Evolutionary conservation across 2,113 vertebrate species (phyloP).

Genomic region (Gila orcuttii): DNA sequence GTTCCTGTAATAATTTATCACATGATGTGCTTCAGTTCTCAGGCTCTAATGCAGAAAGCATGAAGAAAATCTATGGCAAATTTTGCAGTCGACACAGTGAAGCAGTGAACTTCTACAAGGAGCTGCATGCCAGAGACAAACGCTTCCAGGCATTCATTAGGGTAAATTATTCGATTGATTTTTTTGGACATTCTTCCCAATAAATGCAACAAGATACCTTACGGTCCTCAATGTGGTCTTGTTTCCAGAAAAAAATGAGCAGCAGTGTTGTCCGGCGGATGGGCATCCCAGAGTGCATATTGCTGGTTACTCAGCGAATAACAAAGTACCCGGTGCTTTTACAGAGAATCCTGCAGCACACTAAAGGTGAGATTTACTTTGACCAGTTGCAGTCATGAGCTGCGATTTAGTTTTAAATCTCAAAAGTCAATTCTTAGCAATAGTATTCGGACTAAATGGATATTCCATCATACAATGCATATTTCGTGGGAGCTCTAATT

Average conservation of each 20-base stretch:
- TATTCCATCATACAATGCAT: neutral
- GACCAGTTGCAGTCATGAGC: neutral
- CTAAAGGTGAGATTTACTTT: constrained; percentile 81
- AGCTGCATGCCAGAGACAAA: constrained; percentile 89
- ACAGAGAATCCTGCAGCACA: constrained; percentile 91
- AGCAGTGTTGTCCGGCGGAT: constrained; percentile 89
- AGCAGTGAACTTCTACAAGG: constrained; percentile 93
- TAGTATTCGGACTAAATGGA: neutral
- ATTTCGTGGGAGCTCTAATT: neutral
- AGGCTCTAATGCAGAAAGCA: constrained; percentile 82
- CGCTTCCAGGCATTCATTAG: constrained; percentile 94
- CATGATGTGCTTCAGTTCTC: constrained; percentile 83
- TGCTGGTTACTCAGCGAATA: constrained; percentile 95
- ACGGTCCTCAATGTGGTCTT: neutral
- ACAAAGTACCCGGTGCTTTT: constrained; percentile 96
- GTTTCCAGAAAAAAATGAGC: constrained; percentile 92
- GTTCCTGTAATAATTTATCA: neutral
- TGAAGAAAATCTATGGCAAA: constrained; percentile 90
- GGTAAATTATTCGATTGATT: constrained; percentile 69
- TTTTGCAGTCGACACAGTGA: constrained; percentile 97
- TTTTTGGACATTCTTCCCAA: neutral
- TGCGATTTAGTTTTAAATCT: neutral
- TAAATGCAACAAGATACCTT: neutral
- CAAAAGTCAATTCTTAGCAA: neutral
- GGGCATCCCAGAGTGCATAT: constrained; percentile 94